Evolutionary conservation across 2,113 vertebrate genomes (phyloP), one percentile per base, ranked within the genome.

Genomic region (Artemisiospiza belli): DNA sequence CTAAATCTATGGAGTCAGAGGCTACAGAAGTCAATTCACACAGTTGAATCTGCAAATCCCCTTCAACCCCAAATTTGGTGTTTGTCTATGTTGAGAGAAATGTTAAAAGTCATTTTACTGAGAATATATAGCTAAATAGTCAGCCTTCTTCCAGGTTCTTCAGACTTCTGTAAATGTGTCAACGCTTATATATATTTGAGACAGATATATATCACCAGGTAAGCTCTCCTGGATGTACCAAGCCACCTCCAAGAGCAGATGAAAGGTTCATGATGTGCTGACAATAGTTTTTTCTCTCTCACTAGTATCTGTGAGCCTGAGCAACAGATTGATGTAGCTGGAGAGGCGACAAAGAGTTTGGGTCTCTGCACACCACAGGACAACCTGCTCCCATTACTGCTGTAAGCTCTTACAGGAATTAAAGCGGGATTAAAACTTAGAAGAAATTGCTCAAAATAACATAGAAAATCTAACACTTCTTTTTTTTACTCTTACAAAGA

Each of bases 251-350:
- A 90, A 67, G 55, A 80, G 25, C 24, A 86, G 20, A 81, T 9
- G 41, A 62, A 89, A 81, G 2, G 14, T 62, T 31, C 54, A 5
- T 5, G 2, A 46, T 49, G 4, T 1, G 1, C 46, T 86, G 44
- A 28, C 83, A 73, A 37, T 68, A 64, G 52, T 73, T 72, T 17
- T 43, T 12, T 41, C 19, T 39, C 25, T 74, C 47, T 78, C 43
- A 22, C 52, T 39, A 43, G 25, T 21, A 10, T 27, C 75, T 85
- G 22, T 33, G 35, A 68, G 24, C 31, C 44, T 41, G 35, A 85
- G 44, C 24, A 68, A 15, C 12, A 68, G 6, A 37, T 20, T 84
- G 43, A 58, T 0, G 0, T 20, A 54, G 15, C 46, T 22, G 5
- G 33, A 35, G 21, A 5, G 1, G 30, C 43, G 52, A 73, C 55